Evolutionary conservation across 2,797 vertebrate genomes (phyloP).

Genomic region (Ctenosaura bakeri): DNA sequence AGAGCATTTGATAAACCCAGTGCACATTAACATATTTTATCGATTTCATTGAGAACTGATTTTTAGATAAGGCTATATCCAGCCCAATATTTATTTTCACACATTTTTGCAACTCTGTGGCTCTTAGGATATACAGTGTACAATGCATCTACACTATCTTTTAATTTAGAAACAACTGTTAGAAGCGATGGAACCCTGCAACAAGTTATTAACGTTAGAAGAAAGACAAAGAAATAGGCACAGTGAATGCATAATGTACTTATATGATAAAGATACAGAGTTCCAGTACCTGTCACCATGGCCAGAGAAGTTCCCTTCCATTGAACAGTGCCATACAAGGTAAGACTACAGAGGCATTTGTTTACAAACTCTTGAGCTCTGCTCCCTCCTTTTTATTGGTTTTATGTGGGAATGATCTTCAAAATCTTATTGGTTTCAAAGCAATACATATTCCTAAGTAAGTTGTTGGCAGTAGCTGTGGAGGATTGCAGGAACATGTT

Average conservation of each 20-base stretch:
- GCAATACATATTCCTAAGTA: background rate
- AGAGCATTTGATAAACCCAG: background rate
- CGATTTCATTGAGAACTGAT: background rate
- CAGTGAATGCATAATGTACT: slow-evolving; percentile 90
- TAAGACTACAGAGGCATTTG: slow-evolving; percentile 64
- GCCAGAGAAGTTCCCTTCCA: slow-evolving; percentile 88
- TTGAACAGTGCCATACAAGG: slow-evolving; percentile 88
- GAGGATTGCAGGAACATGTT: background rate
- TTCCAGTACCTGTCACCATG: slow-evolving; percentile 85
- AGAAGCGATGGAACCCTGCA: slow-evolving; percentile 92
- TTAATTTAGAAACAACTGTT: slow-evolving; percentile 87
- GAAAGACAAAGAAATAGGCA: slow-evolving; percentile 92
- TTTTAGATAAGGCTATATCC: background rate
- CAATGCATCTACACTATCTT: slow-evolving; percentile 15
- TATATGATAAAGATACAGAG: slow-evolving; percentile 83
- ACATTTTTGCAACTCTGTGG: slow-evolving; percentile 35
- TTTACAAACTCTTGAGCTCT: background rate
- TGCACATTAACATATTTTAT: background rate
- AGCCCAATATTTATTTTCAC: background rate
- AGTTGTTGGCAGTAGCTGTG: background rate
- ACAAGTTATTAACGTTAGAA: slow-evolving; percentile 83
- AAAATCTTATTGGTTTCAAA: background rate
- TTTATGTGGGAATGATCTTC: background rate
- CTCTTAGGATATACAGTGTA: background rate
- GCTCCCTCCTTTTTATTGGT: background rate